Conservation (phyloP, 2,113 vertebrate genomes). For the Cepphus grylle region DNA sequence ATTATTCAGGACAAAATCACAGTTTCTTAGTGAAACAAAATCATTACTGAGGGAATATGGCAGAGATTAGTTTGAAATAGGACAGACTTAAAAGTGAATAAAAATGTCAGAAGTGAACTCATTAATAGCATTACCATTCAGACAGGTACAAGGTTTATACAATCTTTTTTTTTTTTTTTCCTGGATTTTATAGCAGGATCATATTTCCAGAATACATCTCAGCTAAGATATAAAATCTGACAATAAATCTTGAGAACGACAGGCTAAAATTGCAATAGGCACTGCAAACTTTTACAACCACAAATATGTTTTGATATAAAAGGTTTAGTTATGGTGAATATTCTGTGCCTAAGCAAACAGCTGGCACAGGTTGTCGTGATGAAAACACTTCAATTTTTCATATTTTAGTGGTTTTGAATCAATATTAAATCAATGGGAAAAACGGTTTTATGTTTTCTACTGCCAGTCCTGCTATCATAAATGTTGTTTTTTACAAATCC, state of each 20-base stretch:
- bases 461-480: background rate
- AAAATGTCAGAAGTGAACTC: background rate
- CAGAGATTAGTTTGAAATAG: background rate
- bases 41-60: background rate
- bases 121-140: background rate
- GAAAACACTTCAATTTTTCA: background rate
- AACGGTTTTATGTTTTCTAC: background rate
- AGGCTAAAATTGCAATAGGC: background rate
- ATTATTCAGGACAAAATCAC: background rate
- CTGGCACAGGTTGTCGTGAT: background rate
- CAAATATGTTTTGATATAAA: background rate
- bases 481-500: background rate
- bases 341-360: background rate
- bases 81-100: background rate
- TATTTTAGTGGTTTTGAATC: background rate
- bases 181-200: slow-evolving; percentile 2
- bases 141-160: background rate
- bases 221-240: background rate
- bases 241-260: background rate
- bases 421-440: background rate
- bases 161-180: background rate
- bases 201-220: background rate
- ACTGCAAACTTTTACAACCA: background rate
- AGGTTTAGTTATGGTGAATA: background rate
- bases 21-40: background rate